These are phyloP conservation scores for Philopotamus ludificatus DNA, from an alignment of 1,140 invertebrate species.

Conservation along the genomic window DNA sequence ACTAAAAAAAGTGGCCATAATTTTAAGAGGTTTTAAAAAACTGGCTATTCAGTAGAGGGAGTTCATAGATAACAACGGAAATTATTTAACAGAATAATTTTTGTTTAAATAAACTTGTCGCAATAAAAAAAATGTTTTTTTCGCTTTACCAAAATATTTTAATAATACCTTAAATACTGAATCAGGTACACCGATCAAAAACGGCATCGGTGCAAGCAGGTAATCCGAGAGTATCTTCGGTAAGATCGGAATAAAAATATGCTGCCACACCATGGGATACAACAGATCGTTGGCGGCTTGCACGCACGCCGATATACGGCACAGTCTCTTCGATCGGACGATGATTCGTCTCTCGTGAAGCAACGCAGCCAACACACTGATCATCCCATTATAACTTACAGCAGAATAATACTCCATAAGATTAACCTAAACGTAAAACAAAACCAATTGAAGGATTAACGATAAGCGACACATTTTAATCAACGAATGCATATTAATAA, in stretches of 20 bases:
- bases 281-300: slow-evolving; percentile 91
- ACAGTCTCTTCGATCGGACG: slow-evolving; percentile 83
- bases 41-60: too few species aligned
- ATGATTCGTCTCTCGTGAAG: slow-evolving; percentile 89
- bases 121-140: background rate
- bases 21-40: too few species aligned
- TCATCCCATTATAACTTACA: slow-evolving; percentile 89
- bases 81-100: too few species aligned
- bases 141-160: background rate
- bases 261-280: slow-evolving; percentile 98
- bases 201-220: slow-evolving; percentile 91
- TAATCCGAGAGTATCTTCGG: slow-evolving; percentile 87
- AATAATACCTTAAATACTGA: slow-evolving; percentile 71
- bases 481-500: background rate
- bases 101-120: too few species aligned
- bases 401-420: slow-evolving; percentile 95
- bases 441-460: background rate
- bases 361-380: slow-evolving; percentile 90
- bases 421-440: slow-evolving; percentile 71
- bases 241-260: slow-evolving; percentile 93
- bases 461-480: background rate
- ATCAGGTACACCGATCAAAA: slow-evolving; percentile 88
- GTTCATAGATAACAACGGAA: too few species aligned
- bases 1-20: too few species aligned
- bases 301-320: slow-evolving; percentile 86